Base-by-base conservation (phyloP, 2,797 vertebrate genomes). In the Cephalopachus bancanus region DNA sequence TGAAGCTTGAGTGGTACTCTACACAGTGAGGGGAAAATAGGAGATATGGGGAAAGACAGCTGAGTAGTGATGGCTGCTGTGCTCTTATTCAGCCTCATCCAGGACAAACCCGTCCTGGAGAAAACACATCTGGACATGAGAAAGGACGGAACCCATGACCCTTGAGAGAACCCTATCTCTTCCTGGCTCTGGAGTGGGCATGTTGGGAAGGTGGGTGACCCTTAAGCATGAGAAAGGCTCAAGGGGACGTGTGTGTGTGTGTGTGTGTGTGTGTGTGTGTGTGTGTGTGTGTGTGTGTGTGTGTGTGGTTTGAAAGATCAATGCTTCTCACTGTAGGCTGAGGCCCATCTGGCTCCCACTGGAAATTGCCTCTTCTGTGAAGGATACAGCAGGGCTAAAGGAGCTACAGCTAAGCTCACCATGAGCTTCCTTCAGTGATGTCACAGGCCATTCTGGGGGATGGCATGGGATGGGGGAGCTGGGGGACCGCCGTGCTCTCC, bases 301-400 rank as follows among this genome's bases (percentile, higher is more conserved):
- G 1, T 51, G 19, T 1, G 3, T 74, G 5, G 44, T 26, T 62
- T 7, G 33, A 83, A 20, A 1, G 26, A 28, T 87, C 30, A 83
- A 4, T 76, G 5, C 51, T 83, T 44, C 30, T 96, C 92, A 33
- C 16, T 55, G 16, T 60, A 91, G 33, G 15, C 24, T 67, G 7
- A 15, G 26, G 19, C 49, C 37, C 1, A 67, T 92, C 55, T n/a
- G 65, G 81, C 74, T 91, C 74, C 62, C 51, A 33, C 60, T 72
- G 15, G 67, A 78, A 94, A 89, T 24, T 20, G 91, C 62, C 17
- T 93, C 53, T 89, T 80, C 20, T 59, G 37, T 14, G 17, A 12
- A 55, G 83, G 91, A 55, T n/a, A 53, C 1, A 3, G 83, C 30
- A 10, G 16, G 87, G 90, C 53, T 87, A 49, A 1, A 84, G 65